phyloP scores from a whole-genome alignment of 2,797 vertebrate species.

The Aulostomus chinensis region DNA sequence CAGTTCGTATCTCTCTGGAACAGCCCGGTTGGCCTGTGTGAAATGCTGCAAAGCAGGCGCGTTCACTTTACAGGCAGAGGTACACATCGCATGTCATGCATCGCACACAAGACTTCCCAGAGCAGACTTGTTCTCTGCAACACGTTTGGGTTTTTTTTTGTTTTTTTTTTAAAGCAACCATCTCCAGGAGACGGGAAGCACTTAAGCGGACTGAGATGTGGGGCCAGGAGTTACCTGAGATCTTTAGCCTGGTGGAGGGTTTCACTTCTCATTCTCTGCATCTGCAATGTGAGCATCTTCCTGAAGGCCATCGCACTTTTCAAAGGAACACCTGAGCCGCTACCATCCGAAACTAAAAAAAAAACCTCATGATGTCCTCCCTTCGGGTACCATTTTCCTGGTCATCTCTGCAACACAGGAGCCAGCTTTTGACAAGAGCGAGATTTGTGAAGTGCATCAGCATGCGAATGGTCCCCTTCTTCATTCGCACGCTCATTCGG shows the following conservation, averaged over 20 bases:
- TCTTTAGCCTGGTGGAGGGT: background rate
- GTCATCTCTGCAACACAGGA: slow-evolving; percentile 14
- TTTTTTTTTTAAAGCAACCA: slow-evolving; percentile 13
- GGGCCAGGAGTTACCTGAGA: background rate
- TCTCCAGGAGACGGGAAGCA: slow-evolving; percentile 15
- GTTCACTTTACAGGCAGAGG: background rate
- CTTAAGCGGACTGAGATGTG: slow-evolving; percentile 9
- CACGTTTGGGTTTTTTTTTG: too few relatives aligned
- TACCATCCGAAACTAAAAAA: slow-evolving; percentile 14
- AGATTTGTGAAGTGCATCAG: slow-evolving; percentile 41
- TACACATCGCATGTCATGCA: background rate
- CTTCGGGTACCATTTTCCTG: background rate
- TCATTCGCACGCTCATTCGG: background rate
- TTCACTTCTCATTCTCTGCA: too few relatives aligned
- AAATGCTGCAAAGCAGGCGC: background rate
- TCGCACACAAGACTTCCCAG: background rate
- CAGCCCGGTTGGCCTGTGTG: background rate
- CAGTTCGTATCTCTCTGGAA: too few relatives aligned
- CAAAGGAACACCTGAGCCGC: slow-evolving; percentile 2
- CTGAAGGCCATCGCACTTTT: background rate
- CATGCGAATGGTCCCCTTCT: slow-evolving; percentile 32
- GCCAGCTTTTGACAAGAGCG: slow-evolving; percentile 36
- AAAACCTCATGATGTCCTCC: slow-evolving; percentile 10
- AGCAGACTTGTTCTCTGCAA: background rate
- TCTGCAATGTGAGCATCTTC: too few relatives aligned